Evolutionary conservation across 2,888 invertebrate genomes (phyloP).

Genomic region (Labia minor): DNA sequence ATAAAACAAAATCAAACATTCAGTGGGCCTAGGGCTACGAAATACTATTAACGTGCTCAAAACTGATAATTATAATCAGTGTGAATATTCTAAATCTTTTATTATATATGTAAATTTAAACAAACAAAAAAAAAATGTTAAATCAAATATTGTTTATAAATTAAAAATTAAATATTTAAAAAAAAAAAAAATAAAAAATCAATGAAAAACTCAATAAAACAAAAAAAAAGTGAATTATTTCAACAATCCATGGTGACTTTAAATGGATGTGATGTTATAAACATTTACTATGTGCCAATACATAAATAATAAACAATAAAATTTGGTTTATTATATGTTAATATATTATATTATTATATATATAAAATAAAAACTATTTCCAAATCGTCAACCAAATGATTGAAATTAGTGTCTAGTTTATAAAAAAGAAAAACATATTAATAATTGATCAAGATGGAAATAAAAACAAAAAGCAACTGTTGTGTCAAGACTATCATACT

Average conservation of each 20-base stretch:
- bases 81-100: conserved; percentile 13
- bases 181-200: neutral
- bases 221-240: neutral
- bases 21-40: conserved; percentile 1
- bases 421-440: neutral
- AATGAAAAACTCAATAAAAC: neutral
- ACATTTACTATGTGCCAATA: neutral
- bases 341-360: neutral
- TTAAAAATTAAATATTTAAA: neutral
- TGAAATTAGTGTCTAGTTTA: neutral
- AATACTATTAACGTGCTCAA: neutral
- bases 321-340: neutral
- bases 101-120: neutral
- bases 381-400: neutral
- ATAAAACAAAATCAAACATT: neutral
- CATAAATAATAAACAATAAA: neutral
- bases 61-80: conserved; percentile 1
- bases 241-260: no score
- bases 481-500: neutral
- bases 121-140: neutral
- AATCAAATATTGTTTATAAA: neutral
- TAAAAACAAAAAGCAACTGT: neutral
- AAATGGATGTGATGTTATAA: neutral
- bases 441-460: neutral
- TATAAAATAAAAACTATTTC: neutral